phyloP scores from a whole-genome alignment of 2,888 invertebrate genomes.

The Drosophila paracracens region DNA sequence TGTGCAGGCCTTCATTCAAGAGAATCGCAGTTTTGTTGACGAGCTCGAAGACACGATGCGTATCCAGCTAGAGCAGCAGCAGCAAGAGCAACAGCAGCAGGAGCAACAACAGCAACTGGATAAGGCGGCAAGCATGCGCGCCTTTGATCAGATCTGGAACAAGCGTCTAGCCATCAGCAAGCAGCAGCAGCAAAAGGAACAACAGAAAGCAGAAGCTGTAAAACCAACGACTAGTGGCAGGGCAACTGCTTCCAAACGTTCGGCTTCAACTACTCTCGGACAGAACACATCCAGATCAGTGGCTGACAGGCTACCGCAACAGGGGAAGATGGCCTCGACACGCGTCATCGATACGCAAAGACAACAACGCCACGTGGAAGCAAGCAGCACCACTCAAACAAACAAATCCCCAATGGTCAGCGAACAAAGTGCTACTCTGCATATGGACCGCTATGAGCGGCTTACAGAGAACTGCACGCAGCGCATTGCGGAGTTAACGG shows the following conservation, averaged over 20 bases:
- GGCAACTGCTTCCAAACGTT: background rate
- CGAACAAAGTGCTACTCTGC: conserved; percentile 19
- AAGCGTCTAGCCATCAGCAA: conserved; percentile 41
- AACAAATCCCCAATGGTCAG: background rate
- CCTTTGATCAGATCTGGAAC: conserved; percentile 78
- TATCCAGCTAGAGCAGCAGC: conserved; percentile 24
- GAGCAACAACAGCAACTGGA: conserved; percentile 2
- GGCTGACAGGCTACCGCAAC: background rate
- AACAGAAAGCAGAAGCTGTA: conserved; percentile 9
- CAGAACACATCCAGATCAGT: background rate
- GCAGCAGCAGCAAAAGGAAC: background rate
- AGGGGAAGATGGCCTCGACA: background rate
- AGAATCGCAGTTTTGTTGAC: conserved; percentile 82
- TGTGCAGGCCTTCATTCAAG: conserved; percentile 81
- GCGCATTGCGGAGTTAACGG: conserved; percentile 86
- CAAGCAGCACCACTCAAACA: background rate
- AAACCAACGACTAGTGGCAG: background rate
- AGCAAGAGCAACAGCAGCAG: conserved; percentile 24
- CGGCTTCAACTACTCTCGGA: background rate
- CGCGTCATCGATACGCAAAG: conserved; percentile 1
- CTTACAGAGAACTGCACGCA: conserved; percentile 86
- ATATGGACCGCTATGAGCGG: conserved; percentile 85
- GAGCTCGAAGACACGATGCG: conserved; percentile 82
- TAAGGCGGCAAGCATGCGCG: conserved; percentile 58
- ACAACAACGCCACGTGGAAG: background rate